Percentiles rank a stretch among this genome's conserved stretches.
phyloP scores from a whole-genome alignment of 1,140 invertebrate species.

The Scaptodrosophila lebanonensis region DNA sequence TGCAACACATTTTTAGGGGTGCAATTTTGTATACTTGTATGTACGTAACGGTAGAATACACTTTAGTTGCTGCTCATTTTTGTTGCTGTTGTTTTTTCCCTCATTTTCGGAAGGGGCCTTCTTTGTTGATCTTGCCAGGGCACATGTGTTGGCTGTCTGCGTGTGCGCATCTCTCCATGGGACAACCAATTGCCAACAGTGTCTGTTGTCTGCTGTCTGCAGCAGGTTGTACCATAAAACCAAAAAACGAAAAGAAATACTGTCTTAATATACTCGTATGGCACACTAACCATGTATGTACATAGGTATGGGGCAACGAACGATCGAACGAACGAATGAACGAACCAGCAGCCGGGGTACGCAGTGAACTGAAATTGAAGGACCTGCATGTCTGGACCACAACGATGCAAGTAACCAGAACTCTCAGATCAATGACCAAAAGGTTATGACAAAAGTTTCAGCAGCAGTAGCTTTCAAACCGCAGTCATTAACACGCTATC shows the following conservation, averaged over 20 bases:
- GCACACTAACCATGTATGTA: no score
- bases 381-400: conserved; percentile 17
- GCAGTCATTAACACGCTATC: conserved; percentile 50
- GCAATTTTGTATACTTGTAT: conserved; percentile 60
- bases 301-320: conserved; percentile 67
- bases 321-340: no score
- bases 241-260: conserved; percentile 39
- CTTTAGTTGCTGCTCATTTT: conserved; percentile 46
- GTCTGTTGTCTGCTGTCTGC: conserved; percentile 36
- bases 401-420: conserved; percentile 16
- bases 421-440: conserved; percentile 42
- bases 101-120: conserved; percentile 49
- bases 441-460: conserved; percentile 14
- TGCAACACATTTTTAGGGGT: conserved; percentile 60
- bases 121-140: conserved; percentile 35
- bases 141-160: conserved; percentile 57
- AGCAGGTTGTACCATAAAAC: conserved; percentile 56
- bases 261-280: no score
- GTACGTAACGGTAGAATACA: conserved; percentile 66
- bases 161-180: not conserved
- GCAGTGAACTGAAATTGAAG: conserved; percentile 49
- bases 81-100: conserved; percentile 18
- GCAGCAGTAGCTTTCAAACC: conserved; percentile 30
- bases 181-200: conserved; percentile 4
- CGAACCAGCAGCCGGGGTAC: conserved; percentile 45